Conservation (phyloP, 2,113 vertebrate species). For the Brachyistius frenatus region DNA sequence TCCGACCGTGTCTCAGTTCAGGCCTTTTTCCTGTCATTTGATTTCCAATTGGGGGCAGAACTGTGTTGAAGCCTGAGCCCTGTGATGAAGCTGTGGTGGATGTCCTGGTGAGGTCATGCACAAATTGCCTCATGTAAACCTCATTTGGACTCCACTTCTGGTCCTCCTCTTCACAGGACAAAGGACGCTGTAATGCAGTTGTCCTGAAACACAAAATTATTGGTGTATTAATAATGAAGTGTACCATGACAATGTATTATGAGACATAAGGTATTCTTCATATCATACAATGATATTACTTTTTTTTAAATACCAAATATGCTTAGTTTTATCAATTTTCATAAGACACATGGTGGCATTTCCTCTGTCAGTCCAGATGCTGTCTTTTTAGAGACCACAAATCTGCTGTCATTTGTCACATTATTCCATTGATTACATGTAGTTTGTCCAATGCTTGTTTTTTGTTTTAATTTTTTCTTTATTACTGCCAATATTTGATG, state of each 20-base stretch:
- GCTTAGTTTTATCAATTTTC: too few relatives aligned
- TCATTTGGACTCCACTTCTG: slow-evolving; percentile 44
- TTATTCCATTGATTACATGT: too few relatives aligned
- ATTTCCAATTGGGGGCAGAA: slow-evolving; percentile 81
- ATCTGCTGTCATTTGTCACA: too few relatives aligned
- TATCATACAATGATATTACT: neutral
- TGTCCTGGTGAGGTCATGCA: slow-evolving; percentile 25
- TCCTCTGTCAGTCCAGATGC: too few relatives aligned
- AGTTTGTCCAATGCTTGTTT: too few relatives aligned
- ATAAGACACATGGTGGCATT: too few relatives aligned
- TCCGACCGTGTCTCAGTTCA: slow-evolving; percentile 33
- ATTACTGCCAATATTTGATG: too few relatives aligned
- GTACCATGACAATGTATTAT: neutral
- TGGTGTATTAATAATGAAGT: slow-evolving; percentile 2
- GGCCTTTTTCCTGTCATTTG: slow-evolving; percentile 52
- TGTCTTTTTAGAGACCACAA: too few relatives aligned
- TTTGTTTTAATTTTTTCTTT: too few relatives aligned
- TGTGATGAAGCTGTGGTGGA: slow-evolving; percentile 22
- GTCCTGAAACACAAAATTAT: slow-evolving; percentile 62
- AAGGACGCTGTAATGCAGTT: slow-evolving; percentile 24
- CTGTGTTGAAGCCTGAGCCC: slow-evolving; percentile 38
- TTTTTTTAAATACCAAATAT: too few relatives aligned
- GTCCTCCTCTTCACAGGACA: slow-evolving; percentile 43
- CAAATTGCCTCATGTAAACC: slow-evolving; percentile 5
- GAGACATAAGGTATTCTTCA: neutral